Evolutionary conservation across 2,797 vertebrate species (phyloP).

Genomic region (Lemur catta): DNA sequence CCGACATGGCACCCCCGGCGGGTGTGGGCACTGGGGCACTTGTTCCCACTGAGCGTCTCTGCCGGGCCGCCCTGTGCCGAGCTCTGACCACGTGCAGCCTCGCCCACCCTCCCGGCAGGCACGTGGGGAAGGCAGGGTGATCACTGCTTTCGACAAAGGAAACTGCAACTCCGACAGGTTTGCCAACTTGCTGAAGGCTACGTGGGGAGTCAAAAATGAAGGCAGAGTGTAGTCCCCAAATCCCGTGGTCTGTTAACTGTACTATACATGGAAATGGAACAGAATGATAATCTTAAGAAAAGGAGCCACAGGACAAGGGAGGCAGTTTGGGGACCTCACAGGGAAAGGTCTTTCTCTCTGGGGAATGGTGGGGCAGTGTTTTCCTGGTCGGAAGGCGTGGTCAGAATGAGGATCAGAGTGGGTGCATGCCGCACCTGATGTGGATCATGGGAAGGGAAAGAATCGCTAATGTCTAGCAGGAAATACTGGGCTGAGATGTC

Average conservation of each 20-base stretch:
- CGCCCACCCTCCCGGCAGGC: not conserved
- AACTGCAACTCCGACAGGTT: not conserved
- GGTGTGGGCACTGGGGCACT: not conserved
- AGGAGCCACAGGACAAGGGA: not conserved
- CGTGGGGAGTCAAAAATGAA: not conserved
- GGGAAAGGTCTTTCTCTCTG: not conserved
- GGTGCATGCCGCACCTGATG: not conserved
- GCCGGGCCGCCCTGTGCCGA: rapidly evolving
- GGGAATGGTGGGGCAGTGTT: not conserved
- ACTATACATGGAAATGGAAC: not conserved
- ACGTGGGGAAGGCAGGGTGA: rapidly evolving
- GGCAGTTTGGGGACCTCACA: not conserved
- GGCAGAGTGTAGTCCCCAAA: not conserved
- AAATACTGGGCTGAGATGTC: not conserved
- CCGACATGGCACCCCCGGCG: rapidly evolving
- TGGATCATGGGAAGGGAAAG: not conserved
- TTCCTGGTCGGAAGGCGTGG: not conserved
- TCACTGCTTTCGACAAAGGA: not conserved
- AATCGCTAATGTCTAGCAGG: not conserved
- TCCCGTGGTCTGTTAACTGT: not conserved
- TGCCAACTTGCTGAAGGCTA: not conserved
- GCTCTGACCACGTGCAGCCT: rapidly evolving
- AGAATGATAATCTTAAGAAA: not conserved
- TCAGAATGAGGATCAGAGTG: not conserved
- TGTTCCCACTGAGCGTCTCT: rapidly evolving